phyloP scores from a whole-genome alignment of 2,888 invertebrate species.

The Drosophila pseudotalamancana region DNA sequence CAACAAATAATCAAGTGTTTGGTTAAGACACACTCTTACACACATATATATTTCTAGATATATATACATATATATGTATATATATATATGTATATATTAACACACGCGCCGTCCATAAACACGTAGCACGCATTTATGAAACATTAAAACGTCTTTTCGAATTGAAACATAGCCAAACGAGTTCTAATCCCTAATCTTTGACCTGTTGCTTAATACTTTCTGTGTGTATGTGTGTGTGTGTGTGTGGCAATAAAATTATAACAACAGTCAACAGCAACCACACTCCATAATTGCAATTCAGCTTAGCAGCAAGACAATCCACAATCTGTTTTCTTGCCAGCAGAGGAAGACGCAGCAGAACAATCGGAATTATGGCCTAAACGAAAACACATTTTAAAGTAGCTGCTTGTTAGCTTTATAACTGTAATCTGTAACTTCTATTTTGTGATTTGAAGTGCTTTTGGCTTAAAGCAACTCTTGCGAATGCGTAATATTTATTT shows the following conservation, averaged over 20 bases:
- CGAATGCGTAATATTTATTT: constrained; percentile 7
- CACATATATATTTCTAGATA: no score
- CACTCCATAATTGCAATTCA: constrained; percentile 36
- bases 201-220: constrained; percentile 23
- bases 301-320: constrained; percentile 27
- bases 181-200: not conserved
- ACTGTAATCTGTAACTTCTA: not conserved
- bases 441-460: not conserved
- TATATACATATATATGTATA: no score
- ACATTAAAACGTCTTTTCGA: constrained; percentile 50
- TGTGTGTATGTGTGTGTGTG: constrained; percentile 34
- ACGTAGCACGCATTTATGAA: constrained; percentile 57
- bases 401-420: constrained; percentile 5
- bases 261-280: constrained; percentile 31
- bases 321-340: not conserved
- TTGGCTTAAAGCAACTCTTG: not conserved
- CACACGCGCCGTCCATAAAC: constrained; percentile 36
- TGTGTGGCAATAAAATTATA: constrained; percentile 44
- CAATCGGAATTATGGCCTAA: not conserved
- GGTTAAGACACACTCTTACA: constrained; percentile 14
- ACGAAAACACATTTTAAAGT: not conserved
- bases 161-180: constrained; percentile 33
- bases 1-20: constrained; percentile 11
- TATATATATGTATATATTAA: no score
- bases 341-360: constrained; percentile 14